These are phyloP conservation scores for Serripes groenlandicus DNA, from an alignment of 2,888 invertebrate species.

Conservation along the genomic window DNA sequence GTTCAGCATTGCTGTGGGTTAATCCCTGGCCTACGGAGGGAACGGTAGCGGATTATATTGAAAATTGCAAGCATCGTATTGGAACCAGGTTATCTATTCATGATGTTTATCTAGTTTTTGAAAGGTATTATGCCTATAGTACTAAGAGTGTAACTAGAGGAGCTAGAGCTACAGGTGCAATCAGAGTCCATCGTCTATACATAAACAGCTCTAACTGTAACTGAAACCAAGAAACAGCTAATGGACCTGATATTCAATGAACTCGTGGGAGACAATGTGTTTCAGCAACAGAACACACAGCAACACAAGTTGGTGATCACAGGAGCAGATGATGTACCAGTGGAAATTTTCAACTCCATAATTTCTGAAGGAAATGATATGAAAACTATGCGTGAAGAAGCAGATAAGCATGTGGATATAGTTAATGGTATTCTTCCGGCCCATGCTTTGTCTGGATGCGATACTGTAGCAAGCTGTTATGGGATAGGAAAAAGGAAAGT, in stretches of 20 bases:
- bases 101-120: constrained; percentile 19
- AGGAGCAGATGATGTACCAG: neutral
- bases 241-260: neutral
- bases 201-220: no score
- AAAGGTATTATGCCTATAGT: no score
- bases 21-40: constrained; percentile 15
- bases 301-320: neutral
- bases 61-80: neutral
- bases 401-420: no score
- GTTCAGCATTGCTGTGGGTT: constrained; percentile 5
- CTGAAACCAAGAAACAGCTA: no score
- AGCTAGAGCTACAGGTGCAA: no score
- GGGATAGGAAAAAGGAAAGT: no score
- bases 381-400: no score
- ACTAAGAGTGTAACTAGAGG: no score
- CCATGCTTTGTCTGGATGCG: no score
- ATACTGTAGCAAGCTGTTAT: no score
- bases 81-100: neutral
- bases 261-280: neutral
- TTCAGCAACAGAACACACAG: neutral
- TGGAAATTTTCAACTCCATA: neutral
- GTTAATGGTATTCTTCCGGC: no score
- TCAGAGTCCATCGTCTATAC: no score
- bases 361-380: neutral
- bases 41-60: constrained; percentile 7